Evolutionary conservation across 2,888 invertebrate species (phyloP), one percentile per base, ranked within the genome.

Genomic region (Ormyrus labotus): DNA sequence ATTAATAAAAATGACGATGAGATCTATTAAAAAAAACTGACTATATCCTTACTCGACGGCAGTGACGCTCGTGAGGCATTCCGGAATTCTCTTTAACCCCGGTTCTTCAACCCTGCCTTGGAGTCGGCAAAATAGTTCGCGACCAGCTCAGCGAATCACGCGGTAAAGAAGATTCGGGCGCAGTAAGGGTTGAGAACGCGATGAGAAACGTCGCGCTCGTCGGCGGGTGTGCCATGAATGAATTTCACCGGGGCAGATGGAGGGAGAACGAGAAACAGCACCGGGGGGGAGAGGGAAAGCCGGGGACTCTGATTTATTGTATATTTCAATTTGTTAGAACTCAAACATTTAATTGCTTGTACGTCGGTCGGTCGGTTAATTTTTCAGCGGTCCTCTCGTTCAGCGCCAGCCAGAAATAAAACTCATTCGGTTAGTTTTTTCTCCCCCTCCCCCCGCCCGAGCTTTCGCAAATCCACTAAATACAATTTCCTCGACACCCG

Each of bases 271-370:
- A 74, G 74, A 45, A 68, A 57, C 67, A 72, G 47, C 34, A 48
- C 67, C 55, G 83, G 81, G 83, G 83, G 9, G 51, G 82, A 81
- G 53, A 45, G 34, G 50, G 51, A 70, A 19, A 64, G 45, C 57
- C 48, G 48, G 81, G 71, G 71, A 73, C 72, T 67, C 75, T 83
- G 86, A 86, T 87, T 86, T 84, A 86, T 87, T 85, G 84, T 81
- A 83, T 82, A 83, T 84, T 76, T 84, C 84, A 85, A 87, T 89
- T 86, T 87, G 87, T 88, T 85, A 85, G 85, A 87, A 85, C 87
- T 87, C 86, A 85, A 88, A 86, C 84, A 85, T 87, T 87, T 87
- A 86, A 88, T 86, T 88, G 88, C 83, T 82, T 83, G 85, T 82
- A 84, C 83, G 84, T 83, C 72, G 82, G 82, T 80, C 68, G 83